Evolutionary conservation across 1,140 invertebrate species (phyloP), one percentile per base, ranked within the genome.

Genomic region (Lasioglossum albipes): DNA sequence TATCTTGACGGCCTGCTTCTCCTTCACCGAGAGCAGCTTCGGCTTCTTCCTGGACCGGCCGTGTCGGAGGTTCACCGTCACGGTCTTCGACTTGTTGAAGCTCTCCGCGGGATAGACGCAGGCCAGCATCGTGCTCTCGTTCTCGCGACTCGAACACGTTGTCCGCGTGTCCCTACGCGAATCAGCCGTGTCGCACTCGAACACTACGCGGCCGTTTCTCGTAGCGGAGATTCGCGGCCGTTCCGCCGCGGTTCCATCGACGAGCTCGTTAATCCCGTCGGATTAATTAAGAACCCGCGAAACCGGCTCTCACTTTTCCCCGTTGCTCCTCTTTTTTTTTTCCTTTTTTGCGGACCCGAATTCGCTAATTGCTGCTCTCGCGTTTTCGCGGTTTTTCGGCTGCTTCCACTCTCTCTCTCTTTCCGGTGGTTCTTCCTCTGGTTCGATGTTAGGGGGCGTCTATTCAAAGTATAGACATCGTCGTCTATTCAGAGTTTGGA

Each of bases 51-150:
- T 89, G 36, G 91, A 91, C 80, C 89, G 89, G 79, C 88, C 89
- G 69, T 91, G 92, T 20, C 90, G 87, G 65, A 92, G 85, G 72
- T 91, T 92, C 62, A 92, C 90, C 41, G 91, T 91, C 78, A 91
- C 89, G 69, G 91, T 83, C 85, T 92, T 92, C 85, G 90, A 90
- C 70, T 90, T 92, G 82, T 90, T 92, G 82, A 93, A 93, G 88
- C 88, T 93, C 84, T 93, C 92, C 79, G 91, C 74, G 57, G 92
- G 92, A 83, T 93, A 93, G n/a, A 93, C 92, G 88, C 92, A 93
- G 86, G 92, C 91, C 81, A 93, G 87, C 92, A 93, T 93, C 86
- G 73, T 75, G 64, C 27, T 22, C 13, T 64, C 79, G 72, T 31
- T 75, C 41, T 75, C 79, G 72, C 79, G 72, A 80, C 61, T 75